These are phyloP conservation scores for Formicarius rufipectus DNA, from an alignment of 2,113 vertebrate species.

Conservation along the genomic window DNA sequence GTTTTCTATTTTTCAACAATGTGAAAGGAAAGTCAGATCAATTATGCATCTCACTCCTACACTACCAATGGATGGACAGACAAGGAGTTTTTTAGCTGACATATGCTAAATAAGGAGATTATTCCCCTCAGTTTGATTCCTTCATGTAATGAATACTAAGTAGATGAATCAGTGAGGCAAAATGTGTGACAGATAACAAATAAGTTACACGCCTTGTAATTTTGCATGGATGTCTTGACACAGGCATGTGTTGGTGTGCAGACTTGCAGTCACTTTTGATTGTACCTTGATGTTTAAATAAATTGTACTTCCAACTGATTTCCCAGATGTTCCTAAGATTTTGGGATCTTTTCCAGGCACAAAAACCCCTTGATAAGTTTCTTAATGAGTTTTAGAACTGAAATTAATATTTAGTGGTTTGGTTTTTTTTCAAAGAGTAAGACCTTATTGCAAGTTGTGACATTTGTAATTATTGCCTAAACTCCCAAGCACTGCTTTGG, in stretches of 20 bases:
- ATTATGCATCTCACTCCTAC: neutral
- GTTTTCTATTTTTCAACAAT: conserved; percentile 26
- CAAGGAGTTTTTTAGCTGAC: neutral
- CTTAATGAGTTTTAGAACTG: neutral
- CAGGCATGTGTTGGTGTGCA: neutral
- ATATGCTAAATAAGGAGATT: neutral
- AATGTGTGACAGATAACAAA: neutral
- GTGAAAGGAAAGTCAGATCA: neutral
- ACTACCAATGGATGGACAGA: neutral
- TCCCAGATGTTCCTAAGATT: neutral
- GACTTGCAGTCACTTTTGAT: neutral
- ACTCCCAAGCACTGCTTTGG: neutral
- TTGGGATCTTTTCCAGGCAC: neutral
- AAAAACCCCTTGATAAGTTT: neutral
- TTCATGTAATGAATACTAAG: neutral
- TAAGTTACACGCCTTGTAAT: neutral
- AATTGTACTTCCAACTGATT: neutral
- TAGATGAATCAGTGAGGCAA: neutral
- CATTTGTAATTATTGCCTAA: neutral
- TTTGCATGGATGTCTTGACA: neutral
- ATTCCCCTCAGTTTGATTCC: neutral
- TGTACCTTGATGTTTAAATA: neutral
- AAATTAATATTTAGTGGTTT: neutral
- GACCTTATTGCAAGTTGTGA: neutral
- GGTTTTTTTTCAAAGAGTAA: neutral